These are phyloP conservation scores for Hydrochoerus hydrochaeris DNA, from an alignment of 2,113 vertebrate genomes.

Conservation along the genomic window DNA sequence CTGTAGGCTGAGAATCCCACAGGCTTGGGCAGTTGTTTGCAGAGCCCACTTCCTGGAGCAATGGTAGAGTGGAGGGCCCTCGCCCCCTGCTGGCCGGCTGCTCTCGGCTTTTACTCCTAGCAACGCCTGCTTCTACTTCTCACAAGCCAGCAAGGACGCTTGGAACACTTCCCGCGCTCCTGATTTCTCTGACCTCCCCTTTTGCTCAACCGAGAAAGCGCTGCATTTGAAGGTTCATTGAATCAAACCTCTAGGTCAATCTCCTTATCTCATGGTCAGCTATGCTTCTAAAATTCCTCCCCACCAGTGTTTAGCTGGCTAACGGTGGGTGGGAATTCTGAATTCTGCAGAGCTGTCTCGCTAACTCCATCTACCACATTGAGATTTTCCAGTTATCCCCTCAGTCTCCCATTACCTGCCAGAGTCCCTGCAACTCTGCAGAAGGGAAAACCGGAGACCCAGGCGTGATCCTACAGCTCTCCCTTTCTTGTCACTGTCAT, in stretches of 20 bases:
- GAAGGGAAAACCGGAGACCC: not conserved
- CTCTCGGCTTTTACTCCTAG: not conserved
- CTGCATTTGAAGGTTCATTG: not conserved
- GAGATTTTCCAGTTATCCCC: not conserved
- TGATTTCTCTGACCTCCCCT: not conserved
- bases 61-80: not conserved
- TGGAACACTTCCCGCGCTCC: no score
- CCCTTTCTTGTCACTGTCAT: not conserved
- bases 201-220: not conserved
- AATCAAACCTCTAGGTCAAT: no score
- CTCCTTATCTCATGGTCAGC: not conserved
- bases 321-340: not conserved
- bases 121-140: not conserved
- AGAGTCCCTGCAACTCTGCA: not conserved
- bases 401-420: not conserved
- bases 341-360: not conserved
- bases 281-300: no score
- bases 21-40: not conserved
- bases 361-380: not conserved
- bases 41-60: no score
- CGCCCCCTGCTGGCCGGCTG: no score
- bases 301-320: not conserved
- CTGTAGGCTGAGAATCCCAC: not conserved
- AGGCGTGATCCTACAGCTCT: not conserved
- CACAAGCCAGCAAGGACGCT: not conserved